Evolutionary conservation across 2,888 invertebrate genomes (phyloP), one percentile per base, ranked within the genome.

Genomic region (Lydus trimaculatus): DNA sequence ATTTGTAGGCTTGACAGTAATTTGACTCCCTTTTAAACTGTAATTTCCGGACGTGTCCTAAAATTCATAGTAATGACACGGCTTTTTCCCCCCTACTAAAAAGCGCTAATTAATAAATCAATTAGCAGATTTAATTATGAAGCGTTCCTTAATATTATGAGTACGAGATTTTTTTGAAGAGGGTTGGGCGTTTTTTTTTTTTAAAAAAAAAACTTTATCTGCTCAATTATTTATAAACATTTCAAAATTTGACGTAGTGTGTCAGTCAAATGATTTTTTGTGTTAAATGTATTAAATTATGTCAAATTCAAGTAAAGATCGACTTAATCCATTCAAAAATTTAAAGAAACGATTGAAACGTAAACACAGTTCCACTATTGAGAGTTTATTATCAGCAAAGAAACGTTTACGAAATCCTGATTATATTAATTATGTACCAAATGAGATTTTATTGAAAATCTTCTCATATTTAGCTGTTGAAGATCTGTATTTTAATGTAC

Each of bases 401-500:
- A 70, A 67, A 25, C 61, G 67, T 9, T 33, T 67, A 28, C 15
- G 67, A 23, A 65, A 62, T 36, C 59, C 63, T 17, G 62, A 63
- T 43, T 39, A 48, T 56, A 65, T 67, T 17, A 20, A 31, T 33
- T 39, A 36, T 4, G 33, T 70, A 8, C 70, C 70, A 3, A 31
- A 67, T 59, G 67, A 70, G 23, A 39, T 65, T 25, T 39, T 70
- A 7, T 61, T 66, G 28, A 11, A 52, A 58, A 67, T 70, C 20
- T 64, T 70, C 61, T 64, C 64, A 7, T 64, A 56, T 58, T 31
- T 70, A 11, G 2, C 33, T 52, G 23, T 52, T 3, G 64, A 70
- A 31, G 61, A 70, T 43, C 31, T 70, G 15, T 70, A 70, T 58
- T 70, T 43, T 31, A 66, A 66, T 33, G 70, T 65, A 6, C 64